Evolutionary conservation across 2,888 invertebrate genomes (phyloP), one percentile per base, ranked within the genome.

Genomic region (Osmoderma eremita): DNA sequence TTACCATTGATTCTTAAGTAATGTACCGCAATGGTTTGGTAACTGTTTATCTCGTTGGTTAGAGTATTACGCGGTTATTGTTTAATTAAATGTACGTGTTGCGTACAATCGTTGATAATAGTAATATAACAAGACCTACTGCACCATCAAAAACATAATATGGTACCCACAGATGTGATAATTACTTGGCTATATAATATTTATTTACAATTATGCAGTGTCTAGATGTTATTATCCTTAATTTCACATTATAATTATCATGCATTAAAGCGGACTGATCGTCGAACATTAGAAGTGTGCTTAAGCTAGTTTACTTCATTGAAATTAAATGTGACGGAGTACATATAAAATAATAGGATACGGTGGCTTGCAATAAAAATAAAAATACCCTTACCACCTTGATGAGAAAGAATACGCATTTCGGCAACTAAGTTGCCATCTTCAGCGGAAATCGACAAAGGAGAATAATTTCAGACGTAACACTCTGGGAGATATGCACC

Each of bases 1-100:
- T 24, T 8, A n/a, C 13, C n/a, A 5, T 8, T 24, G 22, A n/a
- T 30, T n/a, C 30, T 13, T 38, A 13, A 8, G 13, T 17, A 53
- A 50, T 22, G 22, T 51, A 38, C 53, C n/a, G 36, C 15, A 53
- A 53, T 53, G 30, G 53, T 53, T 36, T 36, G 13, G 15, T 53
- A 15, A 36, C 36, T 53, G 36, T 53, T 36, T 53, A 36, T 53
- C 15, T 17, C 53, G 10, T 15, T 53, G 36, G 12, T 18, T n/a
- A 17, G 17, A n/a, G 38, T 20, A 38, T 36, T 53, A 38, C 12
- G 3, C 36, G 12, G n/a, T 53, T 39, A 39, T 53, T 53, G 53
- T 17, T 53, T 8, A 17, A 38, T 18, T 53, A 17, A 22, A 38
- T 53, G 15, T 17, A 17, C 36, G 15, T 6, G 38, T 18, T 17